A percentile compares a stretch with the other conserved stretches of the same genome.
These are phyloP conservation scores for Hydrotaea cyrtoneurina DNA, from an alignment of 2,888 invertebrate species.

Conservation along the genomic window DNA sequence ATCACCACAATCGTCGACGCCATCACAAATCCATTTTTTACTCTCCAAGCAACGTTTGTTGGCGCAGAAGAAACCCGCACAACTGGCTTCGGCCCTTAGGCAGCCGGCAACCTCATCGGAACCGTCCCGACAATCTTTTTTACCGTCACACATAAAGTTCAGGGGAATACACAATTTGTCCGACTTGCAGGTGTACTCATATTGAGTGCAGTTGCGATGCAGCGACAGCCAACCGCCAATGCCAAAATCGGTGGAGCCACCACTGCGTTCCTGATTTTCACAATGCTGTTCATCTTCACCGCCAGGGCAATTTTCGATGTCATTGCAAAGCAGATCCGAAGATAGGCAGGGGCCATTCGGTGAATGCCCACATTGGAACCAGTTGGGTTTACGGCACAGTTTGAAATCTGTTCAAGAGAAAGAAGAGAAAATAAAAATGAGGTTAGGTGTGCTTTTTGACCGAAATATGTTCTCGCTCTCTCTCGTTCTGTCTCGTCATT, in stretches of 20 bases:
- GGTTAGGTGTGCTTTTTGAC: constrained; percentile 11
- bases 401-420: constrained; percentile 71
- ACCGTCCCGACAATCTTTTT: constrained; percentile 87
- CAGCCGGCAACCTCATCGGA: constrained; percentile 85
- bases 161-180: constrained; percentile 85
- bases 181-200: constrained; percentile 76
- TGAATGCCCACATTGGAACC: constrained; percentile 77
- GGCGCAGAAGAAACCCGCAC: constrained; percentile 85
- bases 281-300: constrained; percentile 84
- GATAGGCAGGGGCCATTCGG: constrained; percentile 86
- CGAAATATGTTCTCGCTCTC: neutral
- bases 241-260: constrained; percentile 58
- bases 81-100: constrained; percentile 79
- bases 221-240: constrained; percentile 66
- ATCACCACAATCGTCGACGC: constrained; percentile 83
- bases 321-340: constrained; percentile 87
- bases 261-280: constrained; percentile 60
- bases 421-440: neutral
- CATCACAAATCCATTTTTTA: constrained; percentile 82
- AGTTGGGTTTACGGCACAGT: constrained; percentile 77
- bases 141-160: constrained; percentile 86
- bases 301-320: constrained; percentile 85
- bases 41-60: constrained; percentile 82
- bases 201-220: constrained; percentile 74
- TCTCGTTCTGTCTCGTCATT: neutral